Conservation (phyloP, 64 coral and sea anemone genomes). For the Porites lutea region DNA sequence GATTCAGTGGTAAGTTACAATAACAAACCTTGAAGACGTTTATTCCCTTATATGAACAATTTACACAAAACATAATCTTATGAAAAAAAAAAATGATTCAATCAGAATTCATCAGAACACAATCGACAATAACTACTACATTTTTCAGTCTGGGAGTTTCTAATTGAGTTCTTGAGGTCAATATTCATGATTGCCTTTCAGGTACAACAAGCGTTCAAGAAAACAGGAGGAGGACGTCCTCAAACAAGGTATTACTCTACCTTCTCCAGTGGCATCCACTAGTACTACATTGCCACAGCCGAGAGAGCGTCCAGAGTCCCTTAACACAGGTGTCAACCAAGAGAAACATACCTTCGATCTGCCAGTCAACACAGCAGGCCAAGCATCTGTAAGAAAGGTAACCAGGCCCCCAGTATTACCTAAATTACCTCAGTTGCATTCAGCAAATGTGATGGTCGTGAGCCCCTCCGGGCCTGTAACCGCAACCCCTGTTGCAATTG, state of each 20-base stretch:
- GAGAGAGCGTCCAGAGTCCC: no score
- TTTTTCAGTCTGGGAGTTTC: neutral
- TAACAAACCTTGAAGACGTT: neutral
- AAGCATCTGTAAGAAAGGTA: neutral
- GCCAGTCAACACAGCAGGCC: conserved; percentile 69
- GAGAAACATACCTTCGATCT: neutral
- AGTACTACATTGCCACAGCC: neutral
- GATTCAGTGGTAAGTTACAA: conserved; percentile 1
- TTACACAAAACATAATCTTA: neutral
- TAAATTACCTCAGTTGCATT: neutral
- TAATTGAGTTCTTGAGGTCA: neutral
- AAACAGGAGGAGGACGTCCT: conserved; percentile 21
- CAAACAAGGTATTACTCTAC: conserved; percentile 35
- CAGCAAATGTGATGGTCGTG: no score
- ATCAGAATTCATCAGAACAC: neutral
- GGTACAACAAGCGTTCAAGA: conserved; percentile 64
- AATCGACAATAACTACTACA: no score
- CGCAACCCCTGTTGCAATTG: neutral
- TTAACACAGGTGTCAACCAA: no score
- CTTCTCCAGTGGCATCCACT: neutral
- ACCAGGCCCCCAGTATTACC: neutral
- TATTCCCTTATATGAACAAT: neutral
- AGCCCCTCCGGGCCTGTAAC: no score
- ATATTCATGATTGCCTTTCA: neutral
- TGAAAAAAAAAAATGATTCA: neutral